These are phyloP conservation scores for Symphodus melops DNA, from an alignment of 2,113 vertebrate species.

Conservation along the genomic window DNA sequence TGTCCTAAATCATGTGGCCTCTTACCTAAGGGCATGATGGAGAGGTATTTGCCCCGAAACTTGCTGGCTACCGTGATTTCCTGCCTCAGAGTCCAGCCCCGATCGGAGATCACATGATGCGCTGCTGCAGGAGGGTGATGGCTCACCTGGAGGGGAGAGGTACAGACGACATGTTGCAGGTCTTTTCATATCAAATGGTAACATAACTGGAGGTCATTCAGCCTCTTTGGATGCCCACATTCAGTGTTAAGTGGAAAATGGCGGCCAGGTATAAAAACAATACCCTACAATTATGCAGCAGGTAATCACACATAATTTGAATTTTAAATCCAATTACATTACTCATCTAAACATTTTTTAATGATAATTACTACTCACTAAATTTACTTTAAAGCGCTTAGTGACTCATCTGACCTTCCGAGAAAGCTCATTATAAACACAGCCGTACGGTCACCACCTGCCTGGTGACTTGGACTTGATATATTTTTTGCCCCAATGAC, in stretches of 20 bases:
- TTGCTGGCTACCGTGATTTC: conserved; percentile 99
- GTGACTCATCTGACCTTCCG: conserved; percentile 56
- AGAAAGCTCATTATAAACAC: background rate
- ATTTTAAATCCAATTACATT: conserved; percentile 20
- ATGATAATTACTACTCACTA: conserved; percentile 61
- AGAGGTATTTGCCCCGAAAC: conserved; percentile 96
- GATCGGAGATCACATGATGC: conserved; percentile 91
- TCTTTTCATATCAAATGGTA: background rate
- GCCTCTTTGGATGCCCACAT: background rate
- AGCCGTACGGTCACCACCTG: too few species aligned
- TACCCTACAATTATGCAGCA: background rate
- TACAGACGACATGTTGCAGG: conserved; percentile 24
- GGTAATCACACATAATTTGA: background rate
- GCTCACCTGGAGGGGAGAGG: conserved; percentile 86
- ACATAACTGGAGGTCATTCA: background rate
- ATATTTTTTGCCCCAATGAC: background rate
- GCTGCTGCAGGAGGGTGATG: conserved; percentile 96
- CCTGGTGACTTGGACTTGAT: background rate
- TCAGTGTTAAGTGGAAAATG: background rate
- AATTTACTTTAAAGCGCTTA: conserved; percentile 77
- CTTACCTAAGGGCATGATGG: conserved; percentile 96
- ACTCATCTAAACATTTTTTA: conserved; percentile 10
- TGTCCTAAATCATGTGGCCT: background rate
- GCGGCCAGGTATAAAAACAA: background rate
- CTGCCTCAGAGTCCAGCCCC: conserved; percentile 94